These are phyloP conservation scores for Chrysocyon brachyurus DNA, from an alignment of 2,797 vertebrate genomes.

Conservation along the genomic window DNA sequence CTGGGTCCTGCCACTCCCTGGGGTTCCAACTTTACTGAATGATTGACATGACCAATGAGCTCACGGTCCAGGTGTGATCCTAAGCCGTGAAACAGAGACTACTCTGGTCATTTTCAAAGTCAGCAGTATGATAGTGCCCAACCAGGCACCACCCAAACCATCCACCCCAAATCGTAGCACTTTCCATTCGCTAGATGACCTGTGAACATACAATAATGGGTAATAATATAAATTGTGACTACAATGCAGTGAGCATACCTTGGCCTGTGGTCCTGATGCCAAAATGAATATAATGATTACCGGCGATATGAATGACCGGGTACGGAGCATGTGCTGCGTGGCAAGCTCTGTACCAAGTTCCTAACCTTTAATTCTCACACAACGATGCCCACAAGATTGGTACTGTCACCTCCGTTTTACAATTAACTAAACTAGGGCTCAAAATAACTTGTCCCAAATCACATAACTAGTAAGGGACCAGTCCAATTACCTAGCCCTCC, in stretches of 20 bases:
- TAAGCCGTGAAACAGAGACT: constrained; percentile 11
- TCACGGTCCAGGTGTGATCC: not conserved
- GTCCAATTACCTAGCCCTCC: not conserved
- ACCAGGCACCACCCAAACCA: not conserved
- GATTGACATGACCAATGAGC: not conserved
- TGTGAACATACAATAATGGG: not conserved
- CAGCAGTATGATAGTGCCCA: not conserved
- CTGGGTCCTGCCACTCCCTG: not conserved
- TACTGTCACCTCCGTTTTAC: not conserved
- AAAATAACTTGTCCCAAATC: constrained; percentile 55
- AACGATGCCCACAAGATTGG: not conserved
- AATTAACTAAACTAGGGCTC: not conserved
- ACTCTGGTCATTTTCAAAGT: not conserved
- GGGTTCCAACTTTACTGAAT: not conserved
- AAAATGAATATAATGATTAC: not conserved
- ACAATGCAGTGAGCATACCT: not conserved
- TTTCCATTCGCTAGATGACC: not conserved
- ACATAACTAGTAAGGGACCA: not conserved
- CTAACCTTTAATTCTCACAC: constrained; percentile 37
- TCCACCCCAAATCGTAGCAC: not conserved
- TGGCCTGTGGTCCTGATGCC: not conserved
- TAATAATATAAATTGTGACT: not conserved
- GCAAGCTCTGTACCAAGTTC: not conserved
- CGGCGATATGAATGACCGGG: not conserved
- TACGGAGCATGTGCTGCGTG: not conserved